A percentile compares a stretch with the other conserved stretches of the same genome.
These are phyloP conservation scores for Galagoides demidoff DNA, from an alignment of 2,797 vertebrate genomes.

Conservation along the genomic window DNA sequence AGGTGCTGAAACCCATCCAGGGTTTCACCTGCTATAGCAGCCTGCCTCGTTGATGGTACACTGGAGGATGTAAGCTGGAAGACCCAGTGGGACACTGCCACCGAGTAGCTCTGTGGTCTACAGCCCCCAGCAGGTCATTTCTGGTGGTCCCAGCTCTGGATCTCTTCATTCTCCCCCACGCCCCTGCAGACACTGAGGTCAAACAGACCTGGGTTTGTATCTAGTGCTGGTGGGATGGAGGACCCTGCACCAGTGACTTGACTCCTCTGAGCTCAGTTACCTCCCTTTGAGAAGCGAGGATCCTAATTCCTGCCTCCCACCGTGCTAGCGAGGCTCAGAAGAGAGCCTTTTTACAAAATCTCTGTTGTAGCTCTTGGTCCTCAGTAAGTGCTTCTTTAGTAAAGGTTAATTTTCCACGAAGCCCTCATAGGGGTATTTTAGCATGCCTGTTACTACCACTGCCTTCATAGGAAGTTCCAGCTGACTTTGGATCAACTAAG, in stretches of 20 bases:
- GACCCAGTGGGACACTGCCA: neutral
- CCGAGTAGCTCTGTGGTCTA: neutral
- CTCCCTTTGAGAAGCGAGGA: neutral
- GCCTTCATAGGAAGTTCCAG: neutral
- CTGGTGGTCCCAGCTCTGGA: neutral
- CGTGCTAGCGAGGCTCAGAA: neutral
- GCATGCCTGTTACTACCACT: neutral
- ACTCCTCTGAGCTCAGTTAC: neutral
- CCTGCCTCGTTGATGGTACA: neutral
- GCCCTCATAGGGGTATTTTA: neutral
- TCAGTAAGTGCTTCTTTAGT: neutral
- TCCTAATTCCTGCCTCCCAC: neutral
- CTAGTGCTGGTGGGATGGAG: neutral
- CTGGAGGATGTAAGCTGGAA: neutral
- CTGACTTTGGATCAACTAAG: neutral
- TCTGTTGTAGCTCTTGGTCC: neutral
- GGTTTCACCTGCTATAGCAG: neutral
- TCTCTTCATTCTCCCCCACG: neutral
- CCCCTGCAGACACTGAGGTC: neutral
- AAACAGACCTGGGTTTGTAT: neutral
- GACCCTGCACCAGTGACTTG: neutral
- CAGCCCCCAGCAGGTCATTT: neutral
- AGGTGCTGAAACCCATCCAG: neutral
- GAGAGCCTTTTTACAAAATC: neutral
- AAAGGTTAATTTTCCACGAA: neutral